Percentiles rank a stretch among this genome's conserved stretches.
These are phyloP conservation scores for Protobothrops mucrosquamatus DNA, from an alignment of 2,113 vertebrate species.

Conservation along the genomic window DNA sequence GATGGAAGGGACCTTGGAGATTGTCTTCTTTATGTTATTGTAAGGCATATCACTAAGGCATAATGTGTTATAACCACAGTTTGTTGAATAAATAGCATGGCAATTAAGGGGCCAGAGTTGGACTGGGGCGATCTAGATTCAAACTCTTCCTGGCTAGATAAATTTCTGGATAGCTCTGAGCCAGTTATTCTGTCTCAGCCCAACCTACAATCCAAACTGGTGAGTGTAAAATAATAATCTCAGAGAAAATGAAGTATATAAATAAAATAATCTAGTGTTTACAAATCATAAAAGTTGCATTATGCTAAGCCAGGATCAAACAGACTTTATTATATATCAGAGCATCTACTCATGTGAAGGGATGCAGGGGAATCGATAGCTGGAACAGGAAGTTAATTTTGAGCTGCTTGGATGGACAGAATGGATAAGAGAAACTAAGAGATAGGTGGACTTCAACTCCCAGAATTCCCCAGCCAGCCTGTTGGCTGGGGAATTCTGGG, in stretches of 20 bases:
- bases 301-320: not conserved
- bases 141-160: not conserved
- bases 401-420: not conserved
- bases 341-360: not conserved
- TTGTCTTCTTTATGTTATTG: not conserved
- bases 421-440: not conserved
- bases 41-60: not conserved
- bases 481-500: no score
- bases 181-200: not conserved
- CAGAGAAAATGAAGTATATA: not conserved
- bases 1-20: no score
- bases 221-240: not conserved
- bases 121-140: not conserved
- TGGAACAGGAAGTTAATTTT: not conserved
- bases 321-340: not conserved
- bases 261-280: not conserved
- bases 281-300: not conserved
- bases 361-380: not conserved
- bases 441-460: not conserved
- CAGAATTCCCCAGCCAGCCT: not conserved
- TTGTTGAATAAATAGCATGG: not conserved
- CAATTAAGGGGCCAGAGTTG: not conserved
- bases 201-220: not conserved
- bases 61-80: not conserved
- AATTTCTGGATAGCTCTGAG: not conserved